These are phyloP conservation scores for Sepioteuthis lessoniana DNA, from an alignment of 2,888 invertebrate genomes.

Conservation along the genomic window DNA sequence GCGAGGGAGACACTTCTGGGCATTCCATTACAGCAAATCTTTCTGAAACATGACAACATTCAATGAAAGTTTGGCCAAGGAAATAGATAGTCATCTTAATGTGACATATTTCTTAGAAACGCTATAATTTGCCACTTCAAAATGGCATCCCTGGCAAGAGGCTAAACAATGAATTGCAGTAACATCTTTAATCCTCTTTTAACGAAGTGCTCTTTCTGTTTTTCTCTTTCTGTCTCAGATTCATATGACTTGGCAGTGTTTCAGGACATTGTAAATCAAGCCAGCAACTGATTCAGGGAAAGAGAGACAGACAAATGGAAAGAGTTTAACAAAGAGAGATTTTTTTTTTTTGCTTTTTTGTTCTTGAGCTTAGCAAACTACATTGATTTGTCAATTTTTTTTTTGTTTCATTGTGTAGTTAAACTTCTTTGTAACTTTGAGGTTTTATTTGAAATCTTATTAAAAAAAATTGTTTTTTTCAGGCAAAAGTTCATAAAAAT, in stretches of 20 bases:
- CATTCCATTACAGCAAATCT: neutral
- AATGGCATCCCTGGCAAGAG: conserved; percentile 8
- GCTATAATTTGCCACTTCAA: conserved; percentile 23
- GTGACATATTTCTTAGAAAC: conserved; percentile 23
- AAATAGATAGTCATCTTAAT: conserved; percentile 23
- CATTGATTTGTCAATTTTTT: no score
- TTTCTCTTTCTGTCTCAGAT: neutral
- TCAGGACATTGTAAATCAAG: conserved; percentile 20
- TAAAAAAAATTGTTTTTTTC: no score
- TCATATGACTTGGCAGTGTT: neutral
- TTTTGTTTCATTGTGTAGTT: no score
- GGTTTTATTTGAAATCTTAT: no score
- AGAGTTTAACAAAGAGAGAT: neutral
- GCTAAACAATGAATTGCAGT: conserved; percentile 23
- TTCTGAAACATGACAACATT: conserved; percentile 16
- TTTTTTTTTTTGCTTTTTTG: neutral
- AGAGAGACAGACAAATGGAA: neutral
- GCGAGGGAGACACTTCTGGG: neutral
- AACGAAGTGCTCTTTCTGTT: neutral
- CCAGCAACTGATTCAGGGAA: conserved; percentile 6
- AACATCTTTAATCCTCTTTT: conserved; percentile 33
- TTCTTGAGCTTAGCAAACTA: no score
- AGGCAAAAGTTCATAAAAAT: no score
- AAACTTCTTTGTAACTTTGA: no score
- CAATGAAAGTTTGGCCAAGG: conserved; percentile 20